phyloP scores from a whole-genome alignment of 2,113 vertebrate species.

The Scortum barcoo region DNA sequence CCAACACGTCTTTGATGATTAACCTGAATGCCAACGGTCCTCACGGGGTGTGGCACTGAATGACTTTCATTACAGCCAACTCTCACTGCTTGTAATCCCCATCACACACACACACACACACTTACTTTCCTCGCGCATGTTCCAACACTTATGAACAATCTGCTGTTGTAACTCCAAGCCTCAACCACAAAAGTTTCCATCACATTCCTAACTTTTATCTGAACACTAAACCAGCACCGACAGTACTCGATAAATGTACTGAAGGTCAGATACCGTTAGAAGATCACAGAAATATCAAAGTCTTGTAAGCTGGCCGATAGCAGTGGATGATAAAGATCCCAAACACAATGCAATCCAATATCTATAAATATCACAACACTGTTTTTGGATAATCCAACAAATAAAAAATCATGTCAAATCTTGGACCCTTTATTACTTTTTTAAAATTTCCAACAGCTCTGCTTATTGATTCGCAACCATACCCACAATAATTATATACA shows the following conservation, averaged over 20 bases:
- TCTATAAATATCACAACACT: no score
- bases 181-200: background rate
- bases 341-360: no score
- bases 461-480: background rate
- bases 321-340: no score
- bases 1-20: constrained; percentile 19
- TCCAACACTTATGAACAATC: background rate
- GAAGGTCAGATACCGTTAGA: no score
- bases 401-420: no score
- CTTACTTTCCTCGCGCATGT: no score
- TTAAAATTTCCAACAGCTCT: no score
- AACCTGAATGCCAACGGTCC: background rate
- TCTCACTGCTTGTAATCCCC: background rate
- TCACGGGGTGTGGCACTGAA: constrained; percentile 11
- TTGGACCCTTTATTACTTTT: no score
- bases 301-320: no score
- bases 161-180: background rate
- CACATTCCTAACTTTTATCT: background rate
- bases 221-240: background rate
- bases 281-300: background rate
- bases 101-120: background rate
- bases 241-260: background rate
- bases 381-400: no score
- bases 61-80: background rate
- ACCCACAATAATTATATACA: no score